Percentiles rank a stretch among this genome's conserved stretches.
Conservation (phyloP, 2,888 invertebrate species). For the Exephanes ischioxanthus region DNA sequence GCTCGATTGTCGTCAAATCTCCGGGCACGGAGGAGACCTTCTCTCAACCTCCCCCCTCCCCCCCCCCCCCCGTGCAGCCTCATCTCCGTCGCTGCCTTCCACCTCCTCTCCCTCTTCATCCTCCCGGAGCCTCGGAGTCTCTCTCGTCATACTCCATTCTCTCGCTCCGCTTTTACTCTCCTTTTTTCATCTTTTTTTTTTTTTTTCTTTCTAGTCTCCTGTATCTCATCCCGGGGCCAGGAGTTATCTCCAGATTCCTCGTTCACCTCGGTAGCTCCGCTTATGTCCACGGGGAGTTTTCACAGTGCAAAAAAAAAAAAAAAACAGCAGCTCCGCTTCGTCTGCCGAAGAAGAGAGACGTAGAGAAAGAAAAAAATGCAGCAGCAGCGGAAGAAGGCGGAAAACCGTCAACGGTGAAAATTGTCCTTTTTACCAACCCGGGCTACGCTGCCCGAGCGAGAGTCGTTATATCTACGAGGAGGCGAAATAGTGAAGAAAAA, state of each 20-base stretch:
- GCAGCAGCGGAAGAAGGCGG: constrained; percentile 2
- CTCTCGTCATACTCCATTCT: constrained; percentile 47
- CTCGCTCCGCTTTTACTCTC: constrained; percentile 12
- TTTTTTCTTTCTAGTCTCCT: constrained; percentile 7
- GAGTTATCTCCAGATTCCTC: constrained; percentile 56
- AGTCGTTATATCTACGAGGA: constrained; percentile 40
- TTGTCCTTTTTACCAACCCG: constrained; percentile 62
- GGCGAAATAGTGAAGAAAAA: constrained; percentile 45
- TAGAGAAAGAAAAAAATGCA: constrained; percentile 17
- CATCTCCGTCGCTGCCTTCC: constrained; percentile 15
- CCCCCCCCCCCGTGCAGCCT: neutral
- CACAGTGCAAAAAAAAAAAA: constrained; percentile 38
- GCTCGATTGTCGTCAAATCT: constrained; percentile 70
- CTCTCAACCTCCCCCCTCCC: constrained; percentile 4
- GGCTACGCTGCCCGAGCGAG: constrained; percentile 48
- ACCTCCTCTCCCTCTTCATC: constrained; percentile 30
- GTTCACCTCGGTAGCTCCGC: constrained; percentile 56
- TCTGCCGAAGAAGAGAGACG: neutral
- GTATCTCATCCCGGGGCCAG: constrained; percentile 42
- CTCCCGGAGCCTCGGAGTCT: constrained; percentile 33
- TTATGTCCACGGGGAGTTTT: constrained; percentile 50
- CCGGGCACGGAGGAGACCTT: constrained; percentile 41
- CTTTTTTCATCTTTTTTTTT: neutral
- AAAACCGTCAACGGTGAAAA: constrained; percentile 59
- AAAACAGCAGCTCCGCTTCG: neutral